These are phyloP conservation scores for Drepana falcataria DNA, from an alignment of 2,888 invertebrate genomes.

Conservation along the genomic window DNA sequence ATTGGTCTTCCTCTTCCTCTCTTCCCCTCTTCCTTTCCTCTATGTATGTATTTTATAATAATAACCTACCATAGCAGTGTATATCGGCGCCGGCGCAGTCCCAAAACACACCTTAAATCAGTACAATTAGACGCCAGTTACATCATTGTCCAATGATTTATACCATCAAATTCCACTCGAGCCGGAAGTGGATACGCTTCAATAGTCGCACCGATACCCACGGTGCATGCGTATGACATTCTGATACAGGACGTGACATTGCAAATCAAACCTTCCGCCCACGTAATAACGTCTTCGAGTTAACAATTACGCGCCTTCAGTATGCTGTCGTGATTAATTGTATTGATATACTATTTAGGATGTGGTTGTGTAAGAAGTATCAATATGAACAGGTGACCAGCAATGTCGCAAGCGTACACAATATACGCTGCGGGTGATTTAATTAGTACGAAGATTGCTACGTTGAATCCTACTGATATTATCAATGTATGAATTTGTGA, in stretches of 20 bases:
- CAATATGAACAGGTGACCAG: not conserved
- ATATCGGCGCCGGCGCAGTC: too few species aligned
- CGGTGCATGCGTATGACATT: slow-evolving; percentile 15
- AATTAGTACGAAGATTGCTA: not conserved
- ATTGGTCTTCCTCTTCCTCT: too few species aligned
- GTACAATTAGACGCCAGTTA: not conserved
- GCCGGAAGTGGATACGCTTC: slow-evolving; percentile 2
- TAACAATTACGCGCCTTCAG: slow-evolving; percentile 1
- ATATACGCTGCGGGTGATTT: not conserved
- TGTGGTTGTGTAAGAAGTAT: not conserved
- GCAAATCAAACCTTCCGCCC: slow-evolving; percentile 22
- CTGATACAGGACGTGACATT: slow-evolving; percentile 14
- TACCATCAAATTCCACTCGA: slow-evolving; percentile 1
- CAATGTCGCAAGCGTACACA: not conserved
- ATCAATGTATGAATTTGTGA: too few species aligned
- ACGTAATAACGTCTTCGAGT: slow-evolving; percentile 16
- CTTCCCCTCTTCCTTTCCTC: too few species aligned
- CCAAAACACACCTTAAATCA: not conserved
- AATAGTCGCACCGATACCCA: slow-evolving; percentile 2
- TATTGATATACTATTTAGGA: not conserved
- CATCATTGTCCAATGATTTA: not conserved
- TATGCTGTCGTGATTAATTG: not conserved
- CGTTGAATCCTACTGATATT: too few species aligned
- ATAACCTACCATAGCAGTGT: too few species aligned
- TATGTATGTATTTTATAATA: too few species aligned